Evolutionary conservation across 2,797 vertebrate genomes (phyloP), one percentile per base, ranked within the genome.

Genomic region (Aplochiton taeniatus): DNA sequence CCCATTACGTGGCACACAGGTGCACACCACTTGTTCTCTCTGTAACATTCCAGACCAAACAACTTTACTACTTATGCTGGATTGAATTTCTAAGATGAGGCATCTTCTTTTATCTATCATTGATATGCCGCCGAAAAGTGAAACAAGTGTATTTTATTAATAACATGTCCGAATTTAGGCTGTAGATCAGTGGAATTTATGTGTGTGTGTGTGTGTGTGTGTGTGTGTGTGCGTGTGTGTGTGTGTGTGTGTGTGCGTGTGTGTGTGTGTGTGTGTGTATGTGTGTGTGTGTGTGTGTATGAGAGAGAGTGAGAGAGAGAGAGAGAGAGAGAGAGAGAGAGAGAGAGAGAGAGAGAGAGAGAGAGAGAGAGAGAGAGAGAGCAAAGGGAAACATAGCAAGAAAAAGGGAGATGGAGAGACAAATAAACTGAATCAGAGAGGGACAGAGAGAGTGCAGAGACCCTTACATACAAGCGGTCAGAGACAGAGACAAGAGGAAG

Each of bases 131-230:
- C 6, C 31, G 31, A 31, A 6, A 31, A 31, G 31, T 31, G 31
- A 6, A 31, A 31, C 31, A 31, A 31, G 31, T 31, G 31, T 31
- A 31, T 31, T 31, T 31, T 31, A 31, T 31, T 31, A 31, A 31
- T 31, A 31, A 6, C 31, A 31, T 31, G 31, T 31, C 31, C 31
- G 31, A 31, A 31, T 31, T 31, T 31, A 31, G 31, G 31, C 31
- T 31, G 31, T 31, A 31, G 31, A 31, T 31, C 31, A 31, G 31
- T 31, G 31, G 31, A 31, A 31, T 49, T 16, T 69, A 44, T 65
- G 68, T 56, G 55, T 66, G 72, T 61, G 48, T 67, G 74, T 63
- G 60, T 54, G 41, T 69, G 58, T 11, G 19, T 55, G 43, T 53
- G 72, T 51, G 56, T 44, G 19, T 52, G 31, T 54, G 41, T 61